phyloP scores from a whole-genome alignment of 2,888 invertebrate genomes.

The Pollenia amentaria region DNA sequence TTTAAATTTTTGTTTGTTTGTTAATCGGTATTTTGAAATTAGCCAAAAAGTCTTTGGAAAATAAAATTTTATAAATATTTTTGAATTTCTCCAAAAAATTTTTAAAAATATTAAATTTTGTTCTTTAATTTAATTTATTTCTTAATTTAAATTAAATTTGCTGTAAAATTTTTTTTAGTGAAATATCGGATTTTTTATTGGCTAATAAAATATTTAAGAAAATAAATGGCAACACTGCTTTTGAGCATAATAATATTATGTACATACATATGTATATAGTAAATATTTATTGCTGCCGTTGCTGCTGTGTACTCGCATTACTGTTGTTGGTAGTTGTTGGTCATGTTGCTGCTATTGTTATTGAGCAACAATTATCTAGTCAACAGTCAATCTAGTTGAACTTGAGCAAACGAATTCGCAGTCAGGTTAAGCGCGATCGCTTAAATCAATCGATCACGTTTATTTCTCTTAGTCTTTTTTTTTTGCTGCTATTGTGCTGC shows the following conservation, averaged over 20 bases:
- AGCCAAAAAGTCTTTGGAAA: too few relatives aligned
- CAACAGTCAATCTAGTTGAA: conserved; percentile 83
- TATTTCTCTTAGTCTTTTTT: conserved; percentile 71
- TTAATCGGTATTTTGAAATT: too few relatives aligned
- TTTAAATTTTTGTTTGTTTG: too few relatives aligned
- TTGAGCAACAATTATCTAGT: conserved; percentile 83
- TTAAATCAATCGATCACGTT: conserved; percentile 84
- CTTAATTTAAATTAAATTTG: too few relatives aligned
- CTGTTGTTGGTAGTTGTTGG: conserved; percentile 29
- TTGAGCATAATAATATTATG: conserved; percentile 58
- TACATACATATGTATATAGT: conserved; percentile 14
- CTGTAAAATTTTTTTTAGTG: too few relatives aligned
- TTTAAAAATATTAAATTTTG: too few relatives aligned
- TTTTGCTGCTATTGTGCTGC: conserved; percentile 15
- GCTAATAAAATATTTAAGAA: too few relatives aligned
- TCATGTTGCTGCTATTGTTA: conserved; percentile 60
- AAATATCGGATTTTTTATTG: too few relatives aligned
- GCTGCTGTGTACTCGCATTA: conserved; percentile 73
- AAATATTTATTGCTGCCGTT: conserved; percentile 64
- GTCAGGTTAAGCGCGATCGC: conserved; percentile 77
- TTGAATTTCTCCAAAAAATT: too few relatives aligned
- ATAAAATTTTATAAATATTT: too few relatives aligned
- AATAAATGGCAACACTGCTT: too few relatives aligned
- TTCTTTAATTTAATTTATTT: too few relatives aligned
- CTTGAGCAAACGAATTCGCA: conserved; percentile 77